A percentile compares a stretch with the other conserved stretches of the same genome.
Evolutionary conservation across 2,113 vertebrate genomes (phyloP).

Genomic region (Charina bottae): DNA sequence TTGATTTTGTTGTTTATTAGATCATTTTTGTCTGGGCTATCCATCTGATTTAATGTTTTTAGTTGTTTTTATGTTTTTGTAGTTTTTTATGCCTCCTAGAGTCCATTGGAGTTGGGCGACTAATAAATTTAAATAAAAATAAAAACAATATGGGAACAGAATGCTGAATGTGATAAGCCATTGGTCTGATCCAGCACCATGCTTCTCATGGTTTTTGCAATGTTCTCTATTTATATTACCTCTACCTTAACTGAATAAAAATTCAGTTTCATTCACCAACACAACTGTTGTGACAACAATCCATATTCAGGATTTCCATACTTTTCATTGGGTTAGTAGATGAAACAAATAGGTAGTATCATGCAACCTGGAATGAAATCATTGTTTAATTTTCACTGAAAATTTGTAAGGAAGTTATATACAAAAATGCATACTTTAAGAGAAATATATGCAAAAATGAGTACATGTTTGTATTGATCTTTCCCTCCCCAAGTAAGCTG

Average conservation of each 20-base stretch:
- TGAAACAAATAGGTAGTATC: background rate
- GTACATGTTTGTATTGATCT: background rate
- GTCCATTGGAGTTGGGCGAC: background rate
- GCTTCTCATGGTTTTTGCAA: background rate
- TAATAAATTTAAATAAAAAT: background rate
- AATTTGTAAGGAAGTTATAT: background rate
- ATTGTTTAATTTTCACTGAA: background rate
- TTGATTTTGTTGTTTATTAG: no score
- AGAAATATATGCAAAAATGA: background rate
- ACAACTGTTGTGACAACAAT: background rate
- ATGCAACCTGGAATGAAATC: background rate
- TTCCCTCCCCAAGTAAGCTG: background rate
- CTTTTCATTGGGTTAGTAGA: background rate
- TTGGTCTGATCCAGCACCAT: background rate
- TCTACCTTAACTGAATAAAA: background rate
- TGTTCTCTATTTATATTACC: background rate
- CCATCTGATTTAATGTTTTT: no score
- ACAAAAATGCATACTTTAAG: background rate
- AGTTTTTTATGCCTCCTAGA: background rate
- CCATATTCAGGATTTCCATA: background rate
- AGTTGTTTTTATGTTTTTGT: background rate
- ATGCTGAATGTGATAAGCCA: background rate
- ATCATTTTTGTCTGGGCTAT: no score
- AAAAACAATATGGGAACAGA: background rate
- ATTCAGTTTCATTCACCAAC: background rate